Percentiles rank a stretch among this genome's conserved stretches.
Conservation (phyloP, 2,797 vertebrate genomes). For the Perodicticus potto region DNA sequence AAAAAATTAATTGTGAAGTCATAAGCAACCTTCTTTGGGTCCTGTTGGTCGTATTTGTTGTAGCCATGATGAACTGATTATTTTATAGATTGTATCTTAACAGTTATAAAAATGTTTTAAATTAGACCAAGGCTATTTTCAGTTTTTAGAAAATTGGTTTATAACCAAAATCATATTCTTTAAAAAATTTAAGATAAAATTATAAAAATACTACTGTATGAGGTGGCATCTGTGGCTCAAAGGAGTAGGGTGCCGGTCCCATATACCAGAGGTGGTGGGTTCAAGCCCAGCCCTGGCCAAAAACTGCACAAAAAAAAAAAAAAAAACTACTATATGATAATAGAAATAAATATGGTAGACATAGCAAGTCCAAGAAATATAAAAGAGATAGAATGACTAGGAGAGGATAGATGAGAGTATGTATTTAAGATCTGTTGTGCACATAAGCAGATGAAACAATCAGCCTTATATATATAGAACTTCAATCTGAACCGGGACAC, state of each 20-base stretch:
- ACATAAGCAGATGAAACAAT: background rate
- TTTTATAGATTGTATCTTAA: background rate
- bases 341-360: background rate
- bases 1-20: constrained; percentile 14
- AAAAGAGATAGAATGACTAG: background rate
- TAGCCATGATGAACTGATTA: background rate
- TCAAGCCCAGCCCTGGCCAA: too few relatives aligned
- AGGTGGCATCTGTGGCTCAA: too few relatives aligned
- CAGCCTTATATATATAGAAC: background rate
- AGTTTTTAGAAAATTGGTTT: constrained; percentile 14
- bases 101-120: constrained; percentile 8
- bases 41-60: background rate
- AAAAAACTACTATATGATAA: background rate
- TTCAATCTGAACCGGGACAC: background rate
- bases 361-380: background rate
- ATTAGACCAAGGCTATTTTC: constrained; percentile 33
- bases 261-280: too few relatives aligned
- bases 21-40: background rate
- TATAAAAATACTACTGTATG: background rate
- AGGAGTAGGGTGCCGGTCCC: too few relatives aligned
- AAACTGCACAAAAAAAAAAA: too few relatives aligned
- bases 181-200: background rate
- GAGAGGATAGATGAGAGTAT: background rate
- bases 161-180: constrained; percentile 29
- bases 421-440: background rate